A percentile compares a stretch with the other conserved stretches of the same genome.
These are phyloP conservation scores for Cryptoleucopteryx plumbea DNA, from an alignment of 2,113 vertebrate species.

Conservation along the genomic window DNA sequence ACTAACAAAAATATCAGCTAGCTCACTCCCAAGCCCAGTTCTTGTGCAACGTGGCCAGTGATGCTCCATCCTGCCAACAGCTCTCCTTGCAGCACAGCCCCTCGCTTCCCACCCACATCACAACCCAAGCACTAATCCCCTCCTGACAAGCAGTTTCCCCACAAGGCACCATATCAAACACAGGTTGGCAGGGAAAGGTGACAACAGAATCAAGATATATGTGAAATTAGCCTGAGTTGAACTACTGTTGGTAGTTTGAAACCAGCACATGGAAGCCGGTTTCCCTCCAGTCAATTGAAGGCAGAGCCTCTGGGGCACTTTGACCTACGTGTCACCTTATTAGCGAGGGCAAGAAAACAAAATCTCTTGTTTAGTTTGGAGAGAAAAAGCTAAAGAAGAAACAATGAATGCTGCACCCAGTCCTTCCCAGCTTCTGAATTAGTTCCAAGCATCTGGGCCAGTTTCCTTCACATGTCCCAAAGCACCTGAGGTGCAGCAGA, in stretches of 20 bases:
- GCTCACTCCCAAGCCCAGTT: neutral
- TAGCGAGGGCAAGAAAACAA: neutral
- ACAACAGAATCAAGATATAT: neutral
- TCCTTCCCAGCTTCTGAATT: neutral
- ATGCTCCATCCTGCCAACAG: neutral
- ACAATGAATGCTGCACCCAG: neutral
- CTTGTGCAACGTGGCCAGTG: fast-evolving
- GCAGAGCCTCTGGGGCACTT: neutral
- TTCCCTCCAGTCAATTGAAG: neutral
- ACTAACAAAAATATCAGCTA: neutral
- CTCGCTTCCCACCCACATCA: neutral
- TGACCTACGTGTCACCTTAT: neutral
- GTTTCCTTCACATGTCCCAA: neutral
- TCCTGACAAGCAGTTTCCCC: neutral
- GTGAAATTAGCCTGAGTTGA: fast-evolving
- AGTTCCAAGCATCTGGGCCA: neutral
- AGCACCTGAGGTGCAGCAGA: neutral
- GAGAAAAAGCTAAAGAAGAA: neutral
- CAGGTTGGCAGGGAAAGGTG: neutral
- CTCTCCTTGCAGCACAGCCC: neutral
- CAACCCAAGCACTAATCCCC: neutral
- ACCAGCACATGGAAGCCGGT: neutral
- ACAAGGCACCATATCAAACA: neutral
- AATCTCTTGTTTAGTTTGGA: neutral
- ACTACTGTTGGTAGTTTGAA: neutral